Evolutionary conservation across 2,888 invertebrate species (phyloP), one percentile per base, ranked within the genome.

Genomic region (Arenicola marina): DNA sequence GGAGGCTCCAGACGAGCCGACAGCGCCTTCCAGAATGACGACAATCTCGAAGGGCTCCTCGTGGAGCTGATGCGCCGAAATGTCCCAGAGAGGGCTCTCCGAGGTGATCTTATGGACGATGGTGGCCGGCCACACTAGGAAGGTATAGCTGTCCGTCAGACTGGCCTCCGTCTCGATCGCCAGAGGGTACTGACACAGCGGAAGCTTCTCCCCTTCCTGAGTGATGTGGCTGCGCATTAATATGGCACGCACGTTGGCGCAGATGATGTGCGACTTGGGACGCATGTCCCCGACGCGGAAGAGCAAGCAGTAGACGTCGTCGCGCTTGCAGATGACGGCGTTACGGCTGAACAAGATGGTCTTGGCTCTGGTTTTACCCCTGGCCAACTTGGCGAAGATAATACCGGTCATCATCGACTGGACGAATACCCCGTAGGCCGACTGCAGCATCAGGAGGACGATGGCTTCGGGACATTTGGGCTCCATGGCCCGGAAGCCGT

Each of bases 61-160:
- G 59, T 93, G 87, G 88, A 95, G 90, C 81, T 95, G 95, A 57
- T 92, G 91, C 7, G 95, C 94, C 0, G 93, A 92, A 77, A 96
- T 88, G 78, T 90, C 90, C 85, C 92, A 98, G 56, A 96, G 87
- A 0, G 96, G 98, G 62, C 93, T 94, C 67, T 89, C 88, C 69
- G 91, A 90, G 83, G 93, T 92, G 80, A 97, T 97, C 84, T 91
- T 93, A 85, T 98, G 98, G 29, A 93, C 95, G 71, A 97, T 93
- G 34, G 93, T 96, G 76, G 93, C 95, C 7, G 97, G 97, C 97
- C 97, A 97, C 87, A 98, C 95, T 69, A 98, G 95, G 45, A 93
- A 92, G 7, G 91, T 90, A 78, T 96, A 86, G 85, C 95, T 95
- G 29, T 54, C 26, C 1, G 33, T 33, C 2, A 53, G 53, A 28